These are phyloP conservation scores for Upupa epops DNA, from an alignment of 2,113 vertebrate species.

Conservation along the genomic window DNA sequence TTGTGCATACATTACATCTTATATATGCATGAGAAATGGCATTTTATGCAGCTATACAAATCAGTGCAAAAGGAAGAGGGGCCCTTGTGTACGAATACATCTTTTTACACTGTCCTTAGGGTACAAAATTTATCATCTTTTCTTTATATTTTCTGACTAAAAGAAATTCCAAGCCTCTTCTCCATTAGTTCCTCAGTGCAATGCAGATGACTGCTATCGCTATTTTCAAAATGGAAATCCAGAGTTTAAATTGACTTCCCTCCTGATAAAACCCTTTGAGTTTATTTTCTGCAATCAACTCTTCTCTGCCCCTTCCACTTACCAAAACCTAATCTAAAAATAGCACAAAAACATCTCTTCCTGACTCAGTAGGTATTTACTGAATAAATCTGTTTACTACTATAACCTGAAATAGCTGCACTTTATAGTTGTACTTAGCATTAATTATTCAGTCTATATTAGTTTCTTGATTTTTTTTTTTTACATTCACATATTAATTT, in stretches of 20 bases:
- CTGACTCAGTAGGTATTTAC: conserved; percentile 21
- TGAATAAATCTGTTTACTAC: not conserved
- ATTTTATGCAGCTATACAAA: not conserved
- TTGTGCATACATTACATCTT: not conserved
- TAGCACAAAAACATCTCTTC: not conserved
- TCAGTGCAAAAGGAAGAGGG: not conserved
- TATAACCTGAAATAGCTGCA: not conserved
- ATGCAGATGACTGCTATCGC: not conserved
- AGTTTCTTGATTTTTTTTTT: fast-evolving
- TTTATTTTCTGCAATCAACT: conserved; percentile 34
- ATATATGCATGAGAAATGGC: not conserved
- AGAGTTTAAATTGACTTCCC: not conserved
- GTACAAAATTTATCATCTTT: not conserved
- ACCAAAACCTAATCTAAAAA: conserved; percentile 1
- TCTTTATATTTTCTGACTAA: not conserved
- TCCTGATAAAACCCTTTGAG: not conserved
- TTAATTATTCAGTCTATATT: not conserved
- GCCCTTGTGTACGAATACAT: not conserved
- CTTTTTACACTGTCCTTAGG: not conserved
- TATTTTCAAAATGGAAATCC: not conserved
- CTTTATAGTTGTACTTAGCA: not conserved
- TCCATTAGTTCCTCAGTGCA: not conserved
- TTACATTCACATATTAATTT: not conserved
- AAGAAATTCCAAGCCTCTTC: not conserved
- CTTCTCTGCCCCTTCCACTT: not conserved